Base-by-base conservation (phyloP, 1,140 invertebrate genomes). In the Pectinophora gossypiella region DNA sequence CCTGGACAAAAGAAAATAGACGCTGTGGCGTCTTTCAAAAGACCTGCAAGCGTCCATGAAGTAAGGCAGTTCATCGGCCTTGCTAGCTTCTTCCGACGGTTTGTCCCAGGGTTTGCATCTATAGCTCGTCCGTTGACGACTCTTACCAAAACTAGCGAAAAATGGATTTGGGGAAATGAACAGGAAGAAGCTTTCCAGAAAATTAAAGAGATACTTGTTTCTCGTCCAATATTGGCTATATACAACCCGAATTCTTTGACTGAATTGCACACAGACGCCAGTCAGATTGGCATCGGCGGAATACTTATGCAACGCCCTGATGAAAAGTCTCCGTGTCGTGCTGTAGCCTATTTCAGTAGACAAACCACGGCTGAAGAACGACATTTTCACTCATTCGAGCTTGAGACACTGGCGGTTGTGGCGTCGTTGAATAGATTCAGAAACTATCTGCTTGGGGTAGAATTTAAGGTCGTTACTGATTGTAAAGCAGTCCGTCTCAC, bases 381-480 rank as follows among this genome's bases (percentile, higher is more conserved):
- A 10, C 64, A 65, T 45, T 81, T 81, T 45, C 76, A 79, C 55
- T 76, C 72, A 1, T 83, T 71, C 42, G 76, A 84, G 40, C 47
- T 77, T 0, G 70, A 85, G 47, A 78, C 67, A 0, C 36, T 87
- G 6, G 76, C 73, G 0, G 65, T 83, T 0, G 64, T 79, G 2
- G 23, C 7, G 7, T 43, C 53, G 5, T 19, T 54, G n/a, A 54
- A 42, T 9, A 21, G 36, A 20, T 54, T 54, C 47, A 43, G 68
- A 1, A 38, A 64, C 0, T 87, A 80, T 52, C 49, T 85, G 5
- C 12, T 51, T 7, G 60, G 61, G 9, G 20, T 44, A 12, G 12
- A 10, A 13, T 44, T 44, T 42, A 72, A 46, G 19, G 42, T 78
- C 0, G 46, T 79, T 0, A 80, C 68, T 0, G 78, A 83, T 53